Conservation (phyloP, 2,888 invertebrate genomes). For the Eristalis intricaria region DNA sequence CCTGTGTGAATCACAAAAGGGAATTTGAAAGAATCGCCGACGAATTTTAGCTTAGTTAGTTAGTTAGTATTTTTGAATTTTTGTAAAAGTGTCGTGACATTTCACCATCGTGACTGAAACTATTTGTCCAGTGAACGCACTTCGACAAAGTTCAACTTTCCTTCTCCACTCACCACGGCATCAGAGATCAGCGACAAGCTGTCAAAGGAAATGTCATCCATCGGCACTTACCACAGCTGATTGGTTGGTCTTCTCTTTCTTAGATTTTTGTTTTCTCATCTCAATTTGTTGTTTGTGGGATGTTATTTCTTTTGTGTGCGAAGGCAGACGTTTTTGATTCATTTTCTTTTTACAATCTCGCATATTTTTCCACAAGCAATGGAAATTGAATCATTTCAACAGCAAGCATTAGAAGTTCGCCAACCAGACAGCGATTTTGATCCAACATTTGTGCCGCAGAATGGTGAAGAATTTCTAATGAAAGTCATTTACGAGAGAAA, state of each 20-base stretch:
- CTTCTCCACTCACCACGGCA: neutral
- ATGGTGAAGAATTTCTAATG: constrained; percentile 79
- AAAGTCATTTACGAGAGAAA: constrained; percentile 79
- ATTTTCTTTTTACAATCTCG: neutral
- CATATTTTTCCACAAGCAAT: constrained; percentile 22
- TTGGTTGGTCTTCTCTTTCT: neutral
- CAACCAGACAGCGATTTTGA: constrained; percentile 78
- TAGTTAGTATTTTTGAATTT: no score
- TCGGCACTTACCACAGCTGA: neutral
- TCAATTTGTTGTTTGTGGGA: neutral
- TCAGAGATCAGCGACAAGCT: neutral
- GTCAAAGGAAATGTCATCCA: neutral
- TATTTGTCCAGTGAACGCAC: no score
- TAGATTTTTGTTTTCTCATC: neutral
- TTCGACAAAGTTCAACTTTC: neutral
- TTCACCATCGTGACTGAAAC: no score
- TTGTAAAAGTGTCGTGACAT: no score
- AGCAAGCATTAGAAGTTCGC: constrained; percentile 78
- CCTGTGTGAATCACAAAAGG: no score
- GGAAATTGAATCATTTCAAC: constrained; percentile 77
- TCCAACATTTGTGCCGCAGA: constrained; percentile 76
- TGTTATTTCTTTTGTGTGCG: neutral
- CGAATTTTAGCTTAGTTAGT: no score
- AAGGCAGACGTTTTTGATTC: neutral
- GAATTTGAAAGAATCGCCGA: no score